These are phyloP conservation scores for Pseudopipra pipra DNA, from an alignment of 2,113 vertebrate species.

Conservation along the genomic window DNA sequence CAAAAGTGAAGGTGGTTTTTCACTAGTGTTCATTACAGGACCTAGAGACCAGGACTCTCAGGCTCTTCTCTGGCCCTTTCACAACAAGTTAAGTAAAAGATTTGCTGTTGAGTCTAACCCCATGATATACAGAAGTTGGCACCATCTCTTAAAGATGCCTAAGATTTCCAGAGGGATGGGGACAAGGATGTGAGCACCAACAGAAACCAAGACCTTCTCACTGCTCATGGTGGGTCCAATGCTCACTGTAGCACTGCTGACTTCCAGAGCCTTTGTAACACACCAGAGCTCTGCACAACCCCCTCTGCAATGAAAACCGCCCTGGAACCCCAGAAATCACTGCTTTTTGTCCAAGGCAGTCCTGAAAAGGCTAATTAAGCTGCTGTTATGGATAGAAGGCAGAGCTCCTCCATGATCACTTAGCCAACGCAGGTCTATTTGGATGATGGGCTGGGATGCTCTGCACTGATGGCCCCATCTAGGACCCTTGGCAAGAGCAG, in stretches of 20 bases:
- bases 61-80: background rate
- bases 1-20: background rate
- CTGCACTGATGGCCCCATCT: background rate
- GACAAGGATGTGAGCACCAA: background rate
- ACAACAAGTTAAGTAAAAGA: background rate
- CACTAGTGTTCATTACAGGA: background rate
- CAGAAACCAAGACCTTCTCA: background rate
- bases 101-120: background rate
- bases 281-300: background rate
- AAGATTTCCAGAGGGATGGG: background rate
- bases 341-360: background rate
- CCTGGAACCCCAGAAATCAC: background rate
- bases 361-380: background rate
- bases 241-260: background rate
- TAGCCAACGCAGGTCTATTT: background rate
- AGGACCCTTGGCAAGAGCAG: background rate
- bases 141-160: background rate
- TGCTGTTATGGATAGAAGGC: background rate
- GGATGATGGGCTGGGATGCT: background rate
- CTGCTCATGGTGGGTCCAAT: fast-evolving
- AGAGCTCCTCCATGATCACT: background rate
- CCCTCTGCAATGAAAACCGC: background rate
- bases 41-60: background rate
- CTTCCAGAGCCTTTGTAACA: background rate
- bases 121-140: fast-evolving